Conservation (phyloP, 2,888 invertebrate genomes). For the Lobophora halterata region DNA sequence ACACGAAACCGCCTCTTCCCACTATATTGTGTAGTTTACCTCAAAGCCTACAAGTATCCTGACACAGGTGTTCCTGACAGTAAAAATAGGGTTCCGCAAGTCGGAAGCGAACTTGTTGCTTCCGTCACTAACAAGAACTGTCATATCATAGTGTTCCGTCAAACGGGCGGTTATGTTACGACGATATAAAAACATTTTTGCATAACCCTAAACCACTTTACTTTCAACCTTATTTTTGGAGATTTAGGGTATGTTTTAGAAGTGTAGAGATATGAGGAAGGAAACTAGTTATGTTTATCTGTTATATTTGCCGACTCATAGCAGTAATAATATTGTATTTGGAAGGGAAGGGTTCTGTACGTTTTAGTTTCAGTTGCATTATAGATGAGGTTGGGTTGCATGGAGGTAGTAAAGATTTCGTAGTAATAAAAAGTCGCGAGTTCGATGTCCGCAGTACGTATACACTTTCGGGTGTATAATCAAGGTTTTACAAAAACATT, state of each 20-base stretch:
- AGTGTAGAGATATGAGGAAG: not conserved
- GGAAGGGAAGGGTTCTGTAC: constrained; percentile 25
- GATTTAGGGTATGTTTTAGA: constrained; percentile 21
- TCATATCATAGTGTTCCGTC: constrained; percentile 30
- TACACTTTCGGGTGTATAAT: no score
- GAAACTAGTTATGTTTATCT: constrained; percentile 39
- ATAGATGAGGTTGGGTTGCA: constrained; percentile 14
- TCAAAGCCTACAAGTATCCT: constrained; percentile 14
- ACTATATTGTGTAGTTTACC: constrained; percentile 8
- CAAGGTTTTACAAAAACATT: no score
- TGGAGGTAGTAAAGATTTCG: constrained; percentile 15
- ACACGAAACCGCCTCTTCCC: constrained; percentile 4
- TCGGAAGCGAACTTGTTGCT: constrained; percentile 31
- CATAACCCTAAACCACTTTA: constrained; percentile 20
- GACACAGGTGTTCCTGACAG: constrained; percentile 23
- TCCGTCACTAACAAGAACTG: constrained; percentile 31
- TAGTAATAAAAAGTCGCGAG: constrained; percentile 16
- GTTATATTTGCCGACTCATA: constrained; percentile 43
- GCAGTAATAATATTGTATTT: constrained; percentile 42
- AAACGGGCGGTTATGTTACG: constrained; percentile 38
- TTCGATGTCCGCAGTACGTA: constrained; percentile 17
- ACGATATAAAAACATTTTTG: constrained; percentile 39
- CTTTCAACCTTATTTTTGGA: constrained; percentile 13
- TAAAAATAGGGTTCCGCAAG: constrained; percentile 28
- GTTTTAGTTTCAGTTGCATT: constrained; percentile 24